phyloP scores from a whole-genome alignment of 2,797 vertebrate genomes.

The Gobio occitaniae region DNA sequence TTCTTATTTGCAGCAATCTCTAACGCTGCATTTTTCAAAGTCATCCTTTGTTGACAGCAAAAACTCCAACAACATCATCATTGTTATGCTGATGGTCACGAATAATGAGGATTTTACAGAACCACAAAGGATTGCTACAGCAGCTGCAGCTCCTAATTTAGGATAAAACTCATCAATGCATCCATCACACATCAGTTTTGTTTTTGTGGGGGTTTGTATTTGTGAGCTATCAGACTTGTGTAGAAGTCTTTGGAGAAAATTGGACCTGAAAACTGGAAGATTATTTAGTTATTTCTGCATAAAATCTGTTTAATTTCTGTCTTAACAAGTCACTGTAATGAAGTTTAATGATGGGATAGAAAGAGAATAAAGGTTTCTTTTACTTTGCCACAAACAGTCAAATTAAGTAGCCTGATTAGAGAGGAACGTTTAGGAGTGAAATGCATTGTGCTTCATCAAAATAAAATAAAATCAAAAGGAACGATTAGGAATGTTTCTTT shows the following conservation, averaged over 20 bases:
- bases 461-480: too few relatives aligned
- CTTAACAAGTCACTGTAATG: slow-evolving; percentile 1
- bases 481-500: too few relatives aligned
- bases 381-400: background rate
- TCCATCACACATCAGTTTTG: background rate
- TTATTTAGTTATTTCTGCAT: background rate
- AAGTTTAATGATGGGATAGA: background rate
- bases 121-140: background rate
- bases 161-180: background rate
- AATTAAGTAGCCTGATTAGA: background rate
- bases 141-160: slow-evolving; percentile 16
- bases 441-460: background rate
- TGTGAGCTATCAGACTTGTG: background rate
- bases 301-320: background rate
- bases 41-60: slow-evolving; percentile 26
- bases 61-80: slow-evolving; percentile 30
- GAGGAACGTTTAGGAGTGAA: background rate
- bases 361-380: background rate
- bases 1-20: slow-evolving; percentile 35
- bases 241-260: background rate
- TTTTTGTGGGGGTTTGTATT: background rate
- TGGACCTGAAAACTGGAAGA: background rate
- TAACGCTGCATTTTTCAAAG: slow-evolving; percentile 36
- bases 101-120: slow-evolving; percentile 1
- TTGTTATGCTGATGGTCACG: slow-evolving; percentile 34